These are phyloP conservation scores for Pseudomyrmex gracilis DNA, from an alignment of 1,140 invertebrate species.

Conservation along the genomic window DNA sequence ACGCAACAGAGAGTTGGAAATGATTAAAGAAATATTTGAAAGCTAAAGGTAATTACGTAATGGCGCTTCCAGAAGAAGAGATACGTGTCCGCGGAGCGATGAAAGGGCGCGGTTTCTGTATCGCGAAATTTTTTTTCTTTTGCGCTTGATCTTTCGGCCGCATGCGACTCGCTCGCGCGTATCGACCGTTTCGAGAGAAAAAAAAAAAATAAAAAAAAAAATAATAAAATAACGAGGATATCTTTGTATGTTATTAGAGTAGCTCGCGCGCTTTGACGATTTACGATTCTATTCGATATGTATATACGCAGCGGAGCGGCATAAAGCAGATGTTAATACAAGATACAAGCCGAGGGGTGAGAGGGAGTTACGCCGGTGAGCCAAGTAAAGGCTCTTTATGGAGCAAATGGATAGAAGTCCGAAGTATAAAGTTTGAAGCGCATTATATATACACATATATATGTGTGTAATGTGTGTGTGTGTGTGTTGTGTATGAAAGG, in stretches of 20 bases:
- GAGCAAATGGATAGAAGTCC: conserved; percentile 15
- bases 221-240: too few species aligned
- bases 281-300: neutral
- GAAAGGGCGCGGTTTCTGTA: neutral
- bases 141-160: neutral
- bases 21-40: neutral
- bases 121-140: conserved; percentile 1
- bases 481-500: neutral
- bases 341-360: conserved; percentile 2
- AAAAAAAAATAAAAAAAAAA: neutral
- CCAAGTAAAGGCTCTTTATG: conserved; percentile 29
- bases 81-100: conserved; percentile 17
- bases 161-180: neutral
- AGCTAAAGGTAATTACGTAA: conserved; percentile 49
- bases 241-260: neutral
- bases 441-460: neutral
- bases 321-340: conserved; percentile 17
- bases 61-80: conserved; percentile 2
- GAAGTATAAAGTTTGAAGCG: conserved; percentile 21
- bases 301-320: neutral
- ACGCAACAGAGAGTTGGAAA: neutral
- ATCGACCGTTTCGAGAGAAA: neutral
- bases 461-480: neutral
- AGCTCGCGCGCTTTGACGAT: neutral
- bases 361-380: neutral